Base-by-base conservation (phyloP, 2,797 vertebrate species). In the Sparus aurata region DNA sequence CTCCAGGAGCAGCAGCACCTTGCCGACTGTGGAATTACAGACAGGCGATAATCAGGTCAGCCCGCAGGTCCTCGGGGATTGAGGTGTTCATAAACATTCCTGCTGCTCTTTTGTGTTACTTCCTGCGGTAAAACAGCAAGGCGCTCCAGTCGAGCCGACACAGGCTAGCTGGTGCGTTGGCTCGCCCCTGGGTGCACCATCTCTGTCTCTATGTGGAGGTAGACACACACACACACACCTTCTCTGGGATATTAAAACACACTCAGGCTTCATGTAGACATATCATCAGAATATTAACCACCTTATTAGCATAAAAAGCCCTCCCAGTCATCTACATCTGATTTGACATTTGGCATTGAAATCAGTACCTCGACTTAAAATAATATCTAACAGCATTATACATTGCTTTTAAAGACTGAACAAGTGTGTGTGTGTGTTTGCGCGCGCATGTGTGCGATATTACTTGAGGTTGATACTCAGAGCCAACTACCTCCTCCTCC, bases 261-360 rank as follows among this genome's bases (percentile, higher is more conserved):
- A 90, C 87, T 88, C 73, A 68, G 76, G 90, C 89, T 91, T 90
- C 84, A 89, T 94, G 90, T 90, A 91, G 94, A 94, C 93, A 93
- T 93, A 94, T 94, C 92, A 95, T 95, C 91, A 86, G 93, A 94
- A 95, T 94, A 94, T 94, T 95, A 94, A 95, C 85, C 75, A 72
- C 65, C 80, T 77, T 58, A 95, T 96, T 96, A 94, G 94, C 95
- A 96, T 96, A 95, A 94, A 94, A 88, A 94, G 86, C 83, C 93
- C 94, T 95, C 91, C 90, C 30, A 95, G 95, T 94, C 94, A 94
- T 94, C 90, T 88, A 90, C 91, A 90, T 93, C 85, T 87, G 93
- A 92, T 95, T 95, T 95, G 94, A 95, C 95, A 94, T 94, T 95
- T 95, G 93, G 93, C 94, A 93, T 95, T 95, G 94, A 93, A 95